A percentile compares a stretch with the other conserved stretches of the same genome.
These are phyloP conservation scores for Lucilia sericata DNA, from an alignment of 1,140 invertebrate genomes.

Conservation along the genomic window DNA sequence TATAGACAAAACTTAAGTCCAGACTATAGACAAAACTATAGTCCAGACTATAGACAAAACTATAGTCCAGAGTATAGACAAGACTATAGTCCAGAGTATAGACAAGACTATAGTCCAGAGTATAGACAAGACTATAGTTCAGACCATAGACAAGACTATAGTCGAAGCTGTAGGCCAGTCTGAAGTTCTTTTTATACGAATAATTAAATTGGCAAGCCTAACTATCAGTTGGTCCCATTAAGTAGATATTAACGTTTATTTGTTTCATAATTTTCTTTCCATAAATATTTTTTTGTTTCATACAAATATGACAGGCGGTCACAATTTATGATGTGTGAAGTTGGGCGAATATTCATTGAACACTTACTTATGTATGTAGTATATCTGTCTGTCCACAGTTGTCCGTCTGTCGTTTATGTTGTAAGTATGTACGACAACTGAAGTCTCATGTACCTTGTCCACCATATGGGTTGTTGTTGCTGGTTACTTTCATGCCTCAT, in stretches of 20 bases:
- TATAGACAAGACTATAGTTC: no score
- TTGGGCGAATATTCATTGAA: conserved; percentile 44
- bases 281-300: background rate
- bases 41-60: no score
- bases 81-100: no score
- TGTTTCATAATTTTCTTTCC: background rate
- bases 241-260: background rate
- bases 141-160: no score
- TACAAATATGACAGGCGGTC: conserved; percentile 45
- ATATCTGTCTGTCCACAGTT: conserved; percentile 15
- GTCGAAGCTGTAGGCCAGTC: no score
- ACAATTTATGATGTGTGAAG: conserved; percentile 46
- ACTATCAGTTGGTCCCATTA: background rate
- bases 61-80: no score
- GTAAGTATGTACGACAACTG: background rate
- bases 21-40: no score
- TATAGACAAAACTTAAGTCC: no score
- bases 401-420: background rate
- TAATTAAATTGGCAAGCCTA: background rate
- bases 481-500: background rate
- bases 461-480: conserved; percentile 1
- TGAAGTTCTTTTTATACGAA: no score
- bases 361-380: background rate
- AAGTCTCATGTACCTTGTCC: background rate
- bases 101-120: no score